Evolutionary conservation across 2,797 vertebrate genomes (phyloP).

Genomic region (Sardinella longiceps): DNA sequence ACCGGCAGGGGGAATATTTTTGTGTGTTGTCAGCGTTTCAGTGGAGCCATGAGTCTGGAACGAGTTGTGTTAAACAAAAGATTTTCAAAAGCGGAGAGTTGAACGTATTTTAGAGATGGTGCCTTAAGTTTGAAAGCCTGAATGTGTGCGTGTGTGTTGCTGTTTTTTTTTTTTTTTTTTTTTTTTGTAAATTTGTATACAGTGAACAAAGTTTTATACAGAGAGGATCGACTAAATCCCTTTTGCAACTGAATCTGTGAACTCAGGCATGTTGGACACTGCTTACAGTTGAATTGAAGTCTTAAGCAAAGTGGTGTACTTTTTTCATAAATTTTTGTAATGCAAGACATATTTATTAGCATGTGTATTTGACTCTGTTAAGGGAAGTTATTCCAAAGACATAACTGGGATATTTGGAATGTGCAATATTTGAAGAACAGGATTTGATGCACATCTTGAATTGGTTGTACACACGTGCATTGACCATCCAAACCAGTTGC

Average conservation of each 20-base stretch:
- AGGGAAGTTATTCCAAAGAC: constrained; percentile 41
- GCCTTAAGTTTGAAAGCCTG: neutral
- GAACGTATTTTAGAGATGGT: constrained; percentile 11
- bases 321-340: constrained; percentile 15
- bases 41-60: constrained; percentile 10
- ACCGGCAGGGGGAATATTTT: neutral
- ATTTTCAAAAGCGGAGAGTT: neutral
- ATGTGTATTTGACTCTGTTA: constrained; percentile 37
- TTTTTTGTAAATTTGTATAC: constrained; percentile 24
- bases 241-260: constrained; percentile 21
- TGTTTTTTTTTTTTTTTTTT: too few species aligned
- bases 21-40: constrained; percentile 41
- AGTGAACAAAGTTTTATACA: neutral
- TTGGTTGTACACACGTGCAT: constrained; percentile 35
- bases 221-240: neutral
- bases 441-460: constrained; percentile 24
- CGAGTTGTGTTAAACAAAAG: neutral
- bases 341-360: constrained; percentile 50
- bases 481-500: neutral
- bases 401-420: constrained; percentile 20
- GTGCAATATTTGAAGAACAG: constrained; percentile 39
- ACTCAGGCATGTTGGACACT: constrained; percentile 16
- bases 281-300: constrained; percentile 14
- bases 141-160: neutral
- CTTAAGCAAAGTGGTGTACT: constrained; percentile 15